Evolutionary conservation across 2,888 invertebrate genomes (phyloP).

Genomic region (Andrena flavipes): DNA sequence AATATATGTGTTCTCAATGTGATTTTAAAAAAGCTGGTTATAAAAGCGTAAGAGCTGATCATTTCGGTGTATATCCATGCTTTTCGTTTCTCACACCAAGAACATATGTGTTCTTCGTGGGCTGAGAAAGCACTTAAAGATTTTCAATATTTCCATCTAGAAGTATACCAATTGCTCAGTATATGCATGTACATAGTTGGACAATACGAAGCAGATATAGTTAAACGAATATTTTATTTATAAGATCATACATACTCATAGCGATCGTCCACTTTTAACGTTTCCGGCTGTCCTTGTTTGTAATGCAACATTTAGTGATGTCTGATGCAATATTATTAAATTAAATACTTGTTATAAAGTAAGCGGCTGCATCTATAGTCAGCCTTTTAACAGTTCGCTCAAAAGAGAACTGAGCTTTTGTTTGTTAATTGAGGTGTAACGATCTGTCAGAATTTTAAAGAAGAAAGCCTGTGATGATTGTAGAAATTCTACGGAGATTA

Average conservation of each 20-base stretch:
- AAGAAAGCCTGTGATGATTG: conserved; percentile 18
- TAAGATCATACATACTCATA: conserved; percentile 26
- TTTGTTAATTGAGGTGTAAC: not conserved
- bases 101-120: not conserved
- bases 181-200: conserved; percentile 50
- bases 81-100: not conserved
- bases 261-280: conserved; percentile 13
- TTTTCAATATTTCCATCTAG: conserved; percentile 8
- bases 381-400: not conserved
- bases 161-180: conserved; percentile 54
- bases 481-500: conserved; percentile 17
- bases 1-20: conserved; percentile 10
- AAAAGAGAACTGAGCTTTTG: not conserved
- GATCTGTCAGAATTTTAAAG: conserved; percentile 12
- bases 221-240: conserved; percentile 43
- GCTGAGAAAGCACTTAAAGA: not conserved
- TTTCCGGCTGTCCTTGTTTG: conserved; percentile 8
- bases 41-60: not conserved
- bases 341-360: not conserved
- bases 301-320: conserved; percentile 10
- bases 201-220: conserved; percentile 29
- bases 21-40: conserved; percentile 20
- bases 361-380: not conserved
- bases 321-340: conserved; percentile 20
- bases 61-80: not conserved